Evolutionary conservation across 2,797 vertebrate species (phyloP).

Genomic region (Orientallactaga sibirica): DNA sequence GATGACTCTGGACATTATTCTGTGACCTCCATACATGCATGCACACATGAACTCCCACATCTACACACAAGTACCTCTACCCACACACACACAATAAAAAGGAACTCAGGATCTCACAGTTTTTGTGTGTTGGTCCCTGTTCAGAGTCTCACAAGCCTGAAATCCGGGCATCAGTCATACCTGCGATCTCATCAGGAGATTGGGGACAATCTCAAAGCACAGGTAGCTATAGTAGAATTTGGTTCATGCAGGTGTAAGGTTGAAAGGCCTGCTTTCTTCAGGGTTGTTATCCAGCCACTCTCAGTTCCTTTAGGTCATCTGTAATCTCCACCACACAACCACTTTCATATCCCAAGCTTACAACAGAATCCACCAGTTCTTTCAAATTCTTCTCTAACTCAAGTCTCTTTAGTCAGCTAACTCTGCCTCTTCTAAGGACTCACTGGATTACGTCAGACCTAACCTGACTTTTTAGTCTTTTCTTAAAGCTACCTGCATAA

Average conservation of each 20-base stretch:
- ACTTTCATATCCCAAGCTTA: not conserved
- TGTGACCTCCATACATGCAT: no score
- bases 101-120: no score
- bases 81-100: no score
- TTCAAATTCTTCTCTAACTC: not conserved
- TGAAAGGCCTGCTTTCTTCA: not conserved
- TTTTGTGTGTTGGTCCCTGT: not conserved
- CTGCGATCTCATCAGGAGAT: not conserved
- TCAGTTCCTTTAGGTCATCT: fast-evolving
- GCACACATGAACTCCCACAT: no score
- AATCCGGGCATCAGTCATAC: no score
- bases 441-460: not conserved
- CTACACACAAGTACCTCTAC: no score
- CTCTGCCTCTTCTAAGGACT: not conserved
- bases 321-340: not conserved
- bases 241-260: no score
- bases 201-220: not conserved
- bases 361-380: no score
- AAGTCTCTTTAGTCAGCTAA: not conserved
- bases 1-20: no score
- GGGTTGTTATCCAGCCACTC: no score
- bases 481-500: not conserved
- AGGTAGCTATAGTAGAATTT: not conserved
- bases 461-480: not conserved
- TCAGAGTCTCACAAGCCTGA: not conserved